Evolutionary conservation across 2,888 invertebrate genomes (phyloP).

Genomic region (Gibbula magus): DNA sequence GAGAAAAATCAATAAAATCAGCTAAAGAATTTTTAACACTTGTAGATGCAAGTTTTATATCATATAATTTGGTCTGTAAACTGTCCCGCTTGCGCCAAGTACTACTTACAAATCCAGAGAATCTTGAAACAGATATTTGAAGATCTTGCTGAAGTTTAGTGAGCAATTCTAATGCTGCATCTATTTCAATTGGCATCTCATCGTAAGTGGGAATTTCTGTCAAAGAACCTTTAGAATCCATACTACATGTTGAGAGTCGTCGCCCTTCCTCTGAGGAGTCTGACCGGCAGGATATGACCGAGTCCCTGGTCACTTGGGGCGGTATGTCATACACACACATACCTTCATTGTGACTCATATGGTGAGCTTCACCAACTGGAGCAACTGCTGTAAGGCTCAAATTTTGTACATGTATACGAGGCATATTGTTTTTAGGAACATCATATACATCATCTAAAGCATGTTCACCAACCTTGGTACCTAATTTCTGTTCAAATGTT

Average conservation of each 20-base stretch:
- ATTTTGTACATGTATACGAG: conserved; percentile 44
- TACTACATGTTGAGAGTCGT: conserved; percentile 64
- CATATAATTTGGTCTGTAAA: conserved; percentile 86
- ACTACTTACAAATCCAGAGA: conserved; percentile 82
- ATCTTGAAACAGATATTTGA: conserved; percentile 86
- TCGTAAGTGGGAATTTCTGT: conserved; percentile 64
- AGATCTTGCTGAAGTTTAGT: conserved; percentile 87
- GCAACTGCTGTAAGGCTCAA: conserved; percentile 4
- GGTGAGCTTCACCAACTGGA: conserved; percentile 33
- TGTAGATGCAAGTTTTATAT: conserved; percentile 87
- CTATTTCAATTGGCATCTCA: conserved; percentile 83
- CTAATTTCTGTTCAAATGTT: conserved; percentile 33
- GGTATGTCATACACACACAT: conserved; percentile 74
- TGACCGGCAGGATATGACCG: conserved; percentile 62
- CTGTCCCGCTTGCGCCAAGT: conserved; percentile 87
- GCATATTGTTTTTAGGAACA: conserved; percentile 68
- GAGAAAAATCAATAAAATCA: conserved; percentile 91
- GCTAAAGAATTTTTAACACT: conserved; percentile 87
- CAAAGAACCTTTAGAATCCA: conserved; percentile 54
- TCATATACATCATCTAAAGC: conserved; percentile 72
- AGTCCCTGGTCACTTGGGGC: conserved; percentile 75
- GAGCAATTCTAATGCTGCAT: conserved; percentile 85
- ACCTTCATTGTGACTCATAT: conserved; percentile 36
- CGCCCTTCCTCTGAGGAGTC: conserved; percentile 63
- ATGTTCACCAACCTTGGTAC: conserved; percentile 54